Evolutionary conservation across 2,113 vertebrate species (phyloP).

Genomic region (Melanostigma gelatinosum): DNA sequence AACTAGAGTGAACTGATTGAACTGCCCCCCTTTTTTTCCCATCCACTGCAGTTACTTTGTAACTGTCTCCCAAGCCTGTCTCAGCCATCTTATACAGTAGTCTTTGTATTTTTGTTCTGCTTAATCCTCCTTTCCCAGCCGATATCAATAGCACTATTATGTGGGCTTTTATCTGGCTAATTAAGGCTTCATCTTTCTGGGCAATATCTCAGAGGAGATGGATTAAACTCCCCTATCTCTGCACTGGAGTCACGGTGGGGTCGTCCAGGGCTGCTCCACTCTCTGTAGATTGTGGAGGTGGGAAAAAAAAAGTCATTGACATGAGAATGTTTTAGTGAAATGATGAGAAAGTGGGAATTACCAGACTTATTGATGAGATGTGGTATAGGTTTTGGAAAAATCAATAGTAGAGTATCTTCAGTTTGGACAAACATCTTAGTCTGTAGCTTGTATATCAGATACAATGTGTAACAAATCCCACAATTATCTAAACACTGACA

Average conservation of each 20-base stretch:
- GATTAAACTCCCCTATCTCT: constrained; percentile 77
- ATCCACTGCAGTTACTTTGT: constrained; percentile 24
- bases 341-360: constrained; percentile 1
- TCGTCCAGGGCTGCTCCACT: constrained; percentile 42
- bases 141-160: constrained; percentile 79
- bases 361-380: constrained; percentile 12
- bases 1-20: constrained; percentile 16
- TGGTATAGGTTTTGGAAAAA: constrained; percentile 1
- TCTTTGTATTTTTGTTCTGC: constrained; percentile 53
- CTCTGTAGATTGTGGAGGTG: constrained; percentile 16
- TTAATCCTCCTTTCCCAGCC: constrained; percentile 67
- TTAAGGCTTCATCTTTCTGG: constrained; percentile 81
- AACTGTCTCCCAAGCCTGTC: constrained; percentile 26
- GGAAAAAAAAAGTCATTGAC: not conserved
- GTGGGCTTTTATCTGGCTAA: constrained; percentile 80
- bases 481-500: not conserved
- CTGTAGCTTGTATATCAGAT: not conserved
- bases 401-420: not conserved
- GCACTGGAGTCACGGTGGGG: constrained; percentile 58
- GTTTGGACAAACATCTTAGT: not conserved
- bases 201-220: constrained; percentile 78
- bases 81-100: constrained; percentile 29
- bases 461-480: not conserved
- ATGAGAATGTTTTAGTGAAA: constrained; percentile 1
- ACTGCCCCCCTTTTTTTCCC: not conserved